phyloP scores from a whole-genome alignment of 2,888 invertebrate species.

The Hyles lineata region DNA sequence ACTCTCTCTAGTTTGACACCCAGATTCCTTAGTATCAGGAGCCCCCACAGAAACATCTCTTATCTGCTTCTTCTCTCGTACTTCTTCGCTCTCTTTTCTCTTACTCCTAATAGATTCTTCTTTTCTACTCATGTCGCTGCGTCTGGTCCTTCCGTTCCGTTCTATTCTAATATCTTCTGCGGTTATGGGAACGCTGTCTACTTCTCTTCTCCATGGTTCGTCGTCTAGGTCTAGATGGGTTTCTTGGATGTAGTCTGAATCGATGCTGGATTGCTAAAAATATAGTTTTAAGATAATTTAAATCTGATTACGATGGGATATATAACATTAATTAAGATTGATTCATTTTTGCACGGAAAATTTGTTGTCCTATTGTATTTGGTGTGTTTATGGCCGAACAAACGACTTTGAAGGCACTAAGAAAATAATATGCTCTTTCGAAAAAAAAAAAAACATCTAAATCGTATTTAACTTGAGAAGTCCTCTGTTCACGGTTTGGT shows the following conservation, averaged over 20 bases:
- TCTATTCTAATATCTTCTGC: conserved; percentile 68
- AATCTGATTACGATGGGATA: too few relatives aligned
- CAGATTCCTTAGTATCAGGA: conserved; percentile 78
- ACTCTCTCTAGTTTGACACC: conserved; percentile 93
- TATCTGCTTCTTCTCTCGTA: conserved; percentile 64
- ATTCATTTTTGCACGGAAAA: too few relatives aligned
- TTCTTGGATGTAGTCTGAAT: conserved; percentile 75
- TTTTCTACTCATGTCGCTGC: conserved; percentile 69
- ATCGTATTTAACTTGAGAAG: too few relatives aligned
- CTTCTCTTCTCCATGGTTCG: conserved; percentile 69
- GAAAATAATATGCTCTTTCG: too few relatives aligned
- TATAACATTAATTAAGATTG: too few relatives aligned
- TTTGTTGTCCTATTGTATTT: too few relatives aligned
- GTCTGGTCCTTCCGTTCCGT: conserved; percentile 66
- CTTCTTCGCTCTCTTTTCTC: conserved; percentile 56
- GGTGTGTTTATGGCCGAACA: too few relatives aligned
- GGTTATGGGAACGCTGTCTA: conserved; percentile 58
- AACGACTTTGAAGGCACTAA: too few relatives aligned
- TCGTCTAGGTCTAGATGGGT: conserved; percentile 72
- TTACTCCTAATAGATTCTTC: conserved; percentile 70
- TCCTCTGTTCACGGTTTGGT: too few relatives aligned
- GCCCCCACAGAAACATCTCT: conserved; percentile 77
- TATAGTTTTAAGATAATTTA: neutral
- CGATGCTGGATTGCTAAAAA: conserved; percentile 72
- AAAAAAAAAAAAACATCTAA: too few relatives aligned